phyloP scores from a whole-genome alignment of 2,888 invertebrate species.

The Microctonus aethiopoides region DNA sequence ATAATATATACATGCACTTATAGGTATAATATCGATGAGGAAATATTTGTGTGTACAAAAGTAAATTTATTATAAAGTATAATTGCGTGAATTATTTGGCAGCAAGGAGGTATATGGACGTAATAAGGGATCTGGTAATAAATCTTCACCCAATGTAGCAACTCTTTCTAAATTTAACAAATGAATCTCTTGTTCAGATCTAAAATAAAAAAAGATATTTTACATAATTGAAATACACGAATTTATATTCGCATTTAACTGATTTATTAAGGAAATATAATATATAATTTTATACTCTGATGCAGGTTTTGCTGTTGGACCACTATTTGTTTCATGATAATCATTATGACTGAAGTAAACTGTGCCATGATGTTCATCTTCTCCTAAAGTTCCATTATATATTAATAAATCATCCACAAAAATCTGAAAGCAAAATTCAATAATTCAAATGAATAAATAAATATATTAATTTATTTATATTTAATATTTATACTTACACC shows the following conservation, averaged over 20 bases:
- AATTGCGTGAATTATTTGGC: conserved; percentile 38
- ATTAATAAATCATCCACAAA: conserved; percentile 84
- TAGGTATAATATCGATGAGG: no score
- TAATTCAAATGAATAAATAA: background rate
- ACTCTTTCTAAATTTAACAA: conserved; percentile 47
- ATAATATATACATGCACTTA: no score
- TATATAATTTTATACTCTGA: background rate
- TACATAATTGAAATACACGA: background rate
- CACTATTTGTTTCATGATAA: conserved; percentile 39
- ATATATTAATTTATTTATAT: no score
- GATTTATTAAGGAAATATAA: background rate
- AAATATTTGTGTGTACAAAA: conserved; percentile 9
- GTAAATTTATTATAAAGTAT: conserved; percentile 13
- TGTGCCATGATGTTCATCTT: conserved; percentile 51
- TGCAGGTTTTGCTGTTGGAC: conserved; percentile 29
- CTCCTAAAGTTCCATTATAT: conserved; percentile 77
- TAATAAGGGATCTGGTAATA: conserved; percentile 68
- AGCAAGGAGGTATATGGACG: conserved; percentile 67
- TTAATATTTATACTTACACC: conserved; percentile 72
- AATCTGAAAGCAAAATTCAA: conserved; percentile 69
- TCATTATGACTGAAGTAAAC: conserved; percentile 63
- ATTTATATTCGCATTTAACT: background rate
- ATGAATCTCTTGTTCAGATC: conserved; percentile 44
- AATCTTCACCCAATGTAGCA: conserved; percentile 55
- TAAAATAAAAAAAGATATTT: conserved; percentile 27